Evolutionary conservation across 2,888 invertebrate species (phyloP), one percentile per base, ranked within the genome.

Genomic region (Drosophila acutilabella): DNA sequence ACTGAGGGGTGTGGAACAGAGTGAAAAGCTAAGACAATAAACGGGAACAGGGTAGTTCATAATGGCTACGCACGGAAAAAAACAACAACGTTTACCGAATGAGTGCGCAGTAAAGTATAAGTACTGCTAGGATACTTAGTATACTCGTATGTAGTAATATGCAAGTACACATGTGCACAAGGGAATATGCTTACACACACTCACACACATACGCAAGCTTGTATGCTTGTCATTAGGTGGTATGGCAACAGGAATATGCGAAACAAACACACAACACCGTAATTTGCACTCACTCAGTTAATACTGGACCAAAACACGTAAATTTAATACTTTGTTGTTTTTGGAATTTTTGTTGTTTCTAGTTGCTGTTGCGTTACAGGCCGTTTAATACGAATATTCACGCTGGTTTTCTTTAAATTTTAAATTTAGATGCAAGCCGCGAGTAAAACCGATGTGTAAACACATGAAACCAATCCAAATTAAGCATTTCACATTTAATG

Each of bases 21-120:
- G 11, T 13, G 18, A 50, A 47, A 33, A 45, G 41, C 20, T 30
- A 59, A 54, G 50, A 57, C 47, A 75, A 64, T 73, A 48, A 56
- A 65, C 56, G 51, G 68, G 44, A 51, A 64, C 51, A 64, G 61
- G 65, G 73, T 69, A 26, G 75, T 33, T 56, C 20, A 53, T 57
- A 40, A 48, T 54, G 42, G 38, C 54, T 38, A 59, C 48, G 51
- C 60, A 45, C n/a, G 50, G 18, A 36, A 13, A 33, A 30, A 10
- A 52, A 41, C 41, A 41, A 42, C 30, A 61, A 56, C 18, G 13
- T 20, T 53, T 13, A 11, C 38, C n/a, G 53, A 57, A 38, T 53
- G n/a, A 58, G 41, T 70, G 70, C 64, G 54, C 51, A 59, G 36
- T 51, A 51, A 48, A 45, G 23, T 18, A 54, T 23, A 36, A 18